phyloP scores from a whole-genome alignment of 2,113 vertebrate genomes.

The Emydura subglobosa region DNA sequence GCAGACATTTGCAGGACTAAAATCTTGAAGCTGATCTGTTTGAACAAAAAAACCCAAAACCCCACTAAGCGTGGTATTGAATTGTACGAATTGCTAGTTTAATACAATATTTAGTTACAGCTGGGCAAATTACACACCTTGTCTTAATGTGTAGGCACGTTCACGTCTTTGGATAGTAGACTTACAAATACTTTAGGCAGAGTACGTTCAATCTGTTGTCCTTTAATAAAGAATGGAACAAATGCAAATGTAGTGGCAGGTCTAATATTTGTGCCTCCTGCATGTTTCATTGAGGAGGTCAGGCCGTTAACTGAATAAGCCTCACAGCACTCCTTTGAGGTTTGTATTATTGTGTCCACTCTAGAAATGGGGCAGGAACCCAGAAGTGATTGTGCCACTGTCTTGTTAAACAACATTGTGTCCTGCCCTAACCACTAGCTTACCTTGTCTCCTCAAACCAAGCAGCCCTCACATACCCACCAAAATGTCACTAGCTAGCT shows the following conservation, averaged over 20 bases:
- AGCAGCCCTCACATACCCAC: background rate
- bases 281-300: background rate
- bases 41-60: background rate
- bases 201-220: background rate
- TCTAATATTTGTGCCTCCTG: background rate
- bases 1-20: background rate
- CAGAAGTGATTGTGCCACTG: background rate
- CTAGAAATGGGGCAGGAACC: background rate
- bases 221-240: background rate
- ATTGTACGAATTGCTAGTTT: background rate
- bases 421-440: background rate
- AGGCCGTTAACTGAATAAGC: background rate
- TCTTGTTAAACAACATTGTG: background rate
- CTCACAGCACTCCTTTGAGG: background rate
- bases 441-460: background rate
- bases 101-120: background rate
- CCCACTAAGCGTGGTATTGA: background rate
- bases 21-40: background rate
- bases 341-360: constrained; percentile 7
- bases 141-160: background rate
- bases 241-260: background rate
- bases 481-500: background rate
- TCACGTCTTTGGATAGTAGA: background rate
- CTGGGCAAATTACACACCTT: background rate
- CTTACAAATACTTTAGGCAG: too few species aligned